Conservation (phyloP, 2,797 vertebrate genomes). For the Gymnodraco acuticeps region DNA sequence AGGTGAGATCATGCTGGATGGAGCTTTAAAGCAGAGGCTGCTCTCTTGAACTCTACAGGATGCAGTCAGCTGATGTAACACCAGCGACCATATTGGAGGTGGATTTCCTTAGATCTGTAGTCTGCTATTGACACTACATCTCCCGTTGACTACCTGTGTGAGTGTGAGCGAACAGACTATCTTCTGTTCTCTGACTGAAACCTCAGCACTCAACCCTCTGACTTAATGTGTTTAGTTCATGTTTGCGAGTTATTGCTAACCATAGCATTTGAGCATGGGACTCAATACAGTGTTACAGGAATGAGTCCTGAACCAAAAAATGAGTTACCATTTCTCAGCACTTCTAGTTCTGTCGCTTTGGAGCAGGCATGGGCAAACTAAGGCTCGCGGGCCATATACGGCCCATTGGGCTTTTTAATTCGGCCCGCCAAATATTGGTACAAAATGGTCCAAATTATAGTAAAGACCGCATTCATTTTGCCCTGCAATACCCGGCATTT, state of each 20-base stretch:
- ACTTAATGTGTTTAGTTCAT: background rate
- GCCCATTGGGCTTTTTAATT: too few relatives aligned
- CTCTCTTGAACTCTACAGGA: constrained; percentile 37
- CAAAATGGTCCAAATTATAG: too few relatives aligned
- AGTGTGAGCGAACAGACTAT: background rate
- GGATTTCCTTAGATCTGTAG: background rate
- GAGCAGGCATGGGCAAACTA: too few relatives aligned
- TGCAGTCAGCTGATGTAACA: constrained; percentile 20
- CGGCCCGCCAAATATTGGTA: too few relatives aligned
- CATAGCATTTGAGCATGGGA: background rate
- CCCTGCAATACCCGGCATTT: too few relatives aligned
- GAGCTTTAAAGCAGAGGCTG: constrained; percentile 49
- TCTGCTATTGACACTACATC: background rate
- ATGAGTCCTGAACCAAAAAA: too few relatives aligned
- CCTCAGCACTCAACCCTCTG: background rate
- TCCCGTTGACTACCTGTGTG: constrained; percentile 20
- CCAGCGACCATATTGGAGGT: constrained; percentile 6
- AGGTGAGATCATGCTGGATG: constrained; percentile 51
- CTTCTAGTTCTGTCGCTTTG: too few relatives aligned
- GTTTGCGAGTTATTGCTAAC: background rate
- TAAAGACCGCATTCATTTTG: too few relatives aligned
- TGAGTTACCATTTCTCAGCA: too few relatives aligned
- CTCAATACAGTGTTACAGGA: background rate
- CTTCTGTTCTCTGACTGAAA: background rate
- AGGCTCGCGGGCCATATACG: too few relatives aligned